A percentile compares a stretch with the other conserved stretches of the same genome.
Evolutionary conservation across 2,113 vertebrate genomes (phyloP).

Genomic region (Cephalopholis sonnerati): DNA sequence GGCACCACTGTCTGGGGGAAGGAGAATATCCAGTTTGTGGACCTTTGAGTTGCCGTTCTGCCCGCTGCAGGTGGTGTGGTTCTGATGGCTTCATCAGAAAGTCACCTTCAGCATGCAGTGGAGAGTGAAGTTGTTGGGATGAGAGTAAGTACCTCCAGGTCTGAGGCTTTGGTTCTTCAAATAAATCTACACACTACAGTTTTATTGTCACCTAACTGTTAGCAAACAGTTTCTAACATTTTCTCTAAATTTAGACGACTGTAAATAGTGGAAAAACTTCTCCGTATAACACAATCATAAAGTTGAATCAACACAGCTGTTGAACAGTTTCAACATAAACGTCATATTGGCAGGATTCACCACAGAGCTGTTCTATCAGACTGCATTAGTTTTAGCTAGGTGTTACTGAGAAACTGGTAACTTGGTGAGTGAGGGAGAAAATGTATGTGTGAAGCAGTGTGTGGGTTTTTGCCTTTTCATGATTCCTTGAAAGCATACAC

Average conservation of each 20-base stretch:
- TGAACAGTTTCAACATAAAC: neutral
- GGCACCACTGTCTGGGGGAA: no score
- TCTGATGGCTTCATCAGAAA: no score
- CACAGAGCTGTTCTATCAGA: neutral
- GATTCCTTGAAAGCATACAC: conserved; percentile 34
- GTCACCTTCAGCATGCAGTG: no score
- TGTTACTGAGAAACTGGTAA: conserved; percentile 3
- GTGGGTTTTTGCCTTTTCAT: conserved; percentile 16
- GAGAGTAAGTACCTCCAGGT: no score
- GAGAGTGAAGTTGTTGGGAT: no score
- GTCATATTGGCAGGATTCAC: neutral
- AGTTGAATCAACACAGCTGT: neutral
- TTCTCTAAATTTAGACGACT: no score
- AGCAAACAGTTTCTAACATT: neutral
- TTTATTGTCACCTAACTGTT: neutral
- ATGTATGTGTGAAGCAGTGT: conserved; percentile 5
- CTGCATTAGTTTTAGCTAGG: neutral
- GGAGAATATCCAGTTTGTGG: no score
- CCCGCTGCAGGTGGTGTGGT: no score
- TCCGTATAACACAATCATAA: neutral
- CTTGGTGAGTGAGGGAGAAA: conserved; percentile 19
- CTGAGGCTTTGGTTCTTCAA: no score
- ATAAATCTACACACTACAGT: neutral
- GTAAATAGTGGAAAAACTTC: neutral
- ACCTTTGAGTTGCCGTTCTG: no score